Base-by-base conservation (phyloP, 2,113 vertebrate species). In the Cariama cristata region DNA sequence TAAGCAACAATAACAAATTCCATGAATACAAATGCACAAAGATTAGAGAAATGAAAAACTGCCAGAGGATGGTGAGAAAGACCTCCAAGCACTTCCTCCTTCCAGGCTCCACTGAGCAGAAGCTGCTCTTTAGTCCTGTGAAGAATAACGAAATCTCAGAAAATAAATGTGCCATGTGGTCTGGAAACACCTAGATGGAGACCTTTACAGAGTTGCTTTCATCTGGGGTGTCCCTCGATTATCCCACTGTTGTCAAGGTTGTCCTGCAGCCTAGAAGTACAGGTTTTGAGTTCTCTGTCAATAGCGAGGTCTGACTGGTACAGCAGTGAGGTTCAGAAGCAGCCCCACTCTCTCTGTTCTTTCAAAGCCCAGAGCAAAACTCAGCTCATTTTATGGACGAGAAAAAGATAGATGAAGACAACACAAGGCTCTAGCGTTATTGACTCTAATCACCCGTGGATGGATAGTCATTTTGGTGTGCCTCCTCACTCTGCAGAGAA, bases 1-100 rank as follows among this genome's bases (percentile, higher is more conserved):
- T 98, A 98, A 98, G 94, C 96, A 98, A 98, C 97, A 97, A 85
- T 91, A 97, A 98, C 96, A 97, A 97, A 98, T 98, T 98, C 97
- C 96, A 98, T 98, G 97, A 98, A 98, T 98, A 98, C 91, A 96
- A 98, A 98, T 96, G 94, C 68, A 96, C 81, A 53, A 91, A 85
- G 94, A 97, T 77, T 35, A 87, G 60, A 64, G 28, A 92, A 91
- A 86, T 73, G 63, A 91, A 94, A 85, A 86, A 64, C 47, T 58
- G 68, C 12, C 33, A 42, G 62, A 84, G 35, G 12, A 2, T 8
- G 17, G 27, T 64, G 58, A 84, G 58, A 66, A 88, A 90, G 64
- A 47, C 49, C 71, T 93, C 64, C 49, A 90, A 72, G 30, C 20
- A 32, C 21, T 80, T 93, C 76, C 22, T 88, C 2, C 23, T 96